Percentiles rank a stretch among this genome's conserved stretches.
Evolutionary conservation across 2,888 invertebrate species (phyloP).

Genomic region (Diplolepis rosae): DNA sequence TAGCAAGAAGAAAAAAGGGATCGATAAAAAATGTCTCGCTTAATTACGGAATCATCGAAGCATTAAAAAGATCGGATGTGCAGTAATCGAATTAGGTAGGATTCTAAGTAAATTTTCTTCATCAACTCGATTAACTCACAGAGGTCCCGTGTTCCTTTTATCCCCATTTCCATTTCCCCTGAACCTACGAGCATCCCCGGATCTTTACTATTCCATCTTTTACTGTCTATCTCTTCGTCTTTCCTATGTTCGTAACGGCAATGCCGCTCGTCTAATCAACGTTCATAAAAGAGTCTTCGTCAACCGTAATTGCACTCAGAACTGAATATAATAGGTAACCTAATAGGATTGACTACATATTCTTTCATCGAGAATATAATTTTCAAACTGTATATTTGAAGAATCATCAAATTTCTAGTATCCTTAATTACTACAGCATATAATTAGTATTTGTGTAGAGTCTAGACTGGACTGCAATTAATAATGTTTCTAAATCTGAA

Average conservation of each 20-base stretch:
- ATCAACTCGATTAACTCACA: constrained; percentile 45
- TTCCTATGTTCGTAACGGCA: constrained; percentile 35
- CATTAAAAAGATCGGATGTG: constrained; percentile 25
- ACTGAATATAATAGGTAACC: constrained; percentile 59
- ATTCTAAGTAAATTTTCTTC: constrained; percentile 47
- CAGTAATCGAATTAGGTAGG: constrained; percentile 41
- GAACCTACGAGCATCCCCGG: constrained; percentile 31
- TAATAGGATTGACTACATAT: constrained; percentile 57
- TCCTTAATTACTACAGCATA: too few species aligned
- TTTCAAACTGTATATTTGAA: too few species aligned
- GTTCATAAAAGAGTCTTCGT: constrained; percentile 47
- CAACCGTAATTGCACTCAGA: constrained; percentile 57
- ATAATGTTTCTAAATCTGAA: too few species aligned
- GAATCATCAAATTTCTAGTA: too few species aligned
- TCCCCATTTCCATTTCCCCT: constrained; percentile 5
- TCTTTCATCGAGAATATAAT: constrained; percentile 5
- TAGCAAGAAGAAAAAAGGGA: background rate
- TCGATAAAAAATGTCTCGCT: background rate
- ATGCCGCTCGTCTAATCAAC: constrained; percentile 49
- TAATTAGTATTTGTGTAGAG: too few species aligned
- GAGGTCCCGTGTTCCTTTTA: constrained; percentile 31
- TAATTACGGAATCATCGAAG: constrained; percentile 12
- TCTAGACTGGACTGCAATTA: too few species aligned
- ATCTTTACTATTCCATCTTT: constrained; percentile 4
- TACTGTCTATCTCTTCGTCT: constrained; percentile 26